Evolutionary conservation across 1,140 invertebrate genomes (phyloP).

Genomic region (Hypothenemus hampei): DNA sequence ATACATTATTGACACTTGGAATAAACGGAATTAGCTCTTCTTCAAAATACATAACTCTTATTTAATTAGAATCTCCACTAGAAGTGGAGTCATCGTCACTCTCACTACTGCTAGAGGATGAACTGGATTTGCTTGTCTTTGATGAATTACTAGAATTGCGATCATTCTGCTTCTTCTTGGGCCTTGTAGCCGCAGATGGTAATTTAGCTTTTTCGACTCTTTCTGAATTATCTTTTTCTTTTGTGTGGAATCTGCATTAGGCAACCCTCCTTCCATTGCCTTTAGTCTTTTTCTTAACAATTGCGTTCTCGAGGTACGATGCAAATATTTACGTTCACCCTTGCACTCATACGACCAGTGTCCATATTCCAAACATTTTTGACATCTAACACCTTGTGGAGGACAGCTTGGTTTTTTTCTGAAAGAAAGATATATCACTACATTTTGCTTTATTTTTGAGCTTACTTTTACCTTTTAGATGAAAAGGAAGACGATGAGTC

Average conservation of each 20-base stretch:
- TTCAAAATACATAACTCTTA: too few relatives aligned
- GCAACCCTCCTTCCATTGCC: conserved; percentile 45
- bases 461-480: background rate
- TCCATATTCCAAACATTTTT: conserved; percentile 85
- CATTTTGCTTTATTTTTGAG: background rate
- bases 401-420: conserved; percentile 8
- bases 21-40: too few relatives aligned
- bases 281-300: conserved; percentile 71
- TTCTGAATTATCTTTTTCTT: conserved; percentile 2
- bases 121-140: background rate
- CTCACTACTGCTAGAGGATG: conserved; percentile 20
- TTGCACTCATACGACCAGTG: conserved; percentile 93
- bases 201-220: conserved; percentile 18
- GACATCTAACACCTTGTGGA: conserved; percentile 67
- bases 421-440: background rate
- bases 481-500: too few relatives aligned
- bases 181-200: conserved; percentile 17
- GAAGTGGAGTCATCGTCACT: conserved; percentile 3
- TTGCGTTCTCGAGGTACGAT: conserved; percentile 74
- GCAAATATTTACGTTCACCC: conserved; percentile 82
- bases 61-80: too few relatives aligned
- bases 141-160: conserved; percentile 19
- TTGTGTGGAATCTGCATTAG: too few relatives aligned
- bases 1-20: too few relatives aligned
- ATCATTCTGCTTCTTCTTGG: too few relatives aligned